Percentiles rank a stretch among this genome's conserved stretches.
phyloP scores from a whole-genome alignment of 2,113 vertebrate genomes.

The Otis tarda region DNA sequence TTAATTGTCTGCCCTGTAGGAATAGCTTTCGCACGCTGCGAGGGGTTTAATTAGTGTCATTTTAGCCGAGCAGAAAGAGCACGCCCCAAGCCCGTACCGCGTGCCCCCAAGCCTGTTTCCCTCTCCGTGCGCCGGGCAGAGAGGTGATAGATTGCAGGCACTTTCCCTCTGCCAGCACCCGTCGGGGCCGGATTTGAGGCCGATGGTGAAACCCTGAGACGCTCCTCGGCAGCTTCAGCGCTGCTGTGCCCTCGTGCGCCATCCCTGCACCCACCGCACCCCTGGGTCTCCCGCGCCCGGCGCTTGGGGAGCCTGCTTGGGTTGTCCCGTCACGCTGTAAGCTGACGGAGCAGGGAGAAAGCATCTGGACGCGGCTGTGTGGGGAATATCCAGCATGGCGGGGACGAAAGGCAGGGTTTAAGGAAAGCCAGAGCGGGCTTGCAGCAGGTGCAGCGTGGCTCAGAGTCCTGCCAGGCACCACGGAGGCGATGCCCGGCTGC shows the following conservation, averaged over 20 bases:
- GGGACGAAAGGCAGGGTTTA: neutral
- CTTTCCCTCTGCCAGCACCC: neutral
- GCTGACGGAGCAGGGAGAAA: neutral
- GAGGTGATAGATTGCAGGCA: conserved; percentile 25
- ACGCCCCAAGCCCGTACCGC: neutral
- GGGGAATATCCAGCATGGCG: neutral
- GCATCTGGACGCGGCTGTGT: fast-evolving
- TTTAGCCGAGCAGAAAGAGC: conserved; percentile 55
- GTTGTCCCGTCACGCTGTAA: neutral
- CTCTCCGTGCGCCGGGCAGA: neutral
- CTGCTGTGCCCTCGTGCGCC: neutral
- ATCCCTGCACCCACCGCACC: neutral
- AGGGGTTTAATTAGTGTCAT: conserved; percentile 64
- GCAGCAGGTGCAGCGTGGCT: neutral
- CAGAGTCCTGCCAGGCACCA: neutral
- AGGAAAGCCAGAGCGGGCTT: neutral
- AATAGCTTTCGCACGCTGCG: conserved; percentile 31
- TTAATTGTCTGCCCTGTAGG: conserved; percentile 60
- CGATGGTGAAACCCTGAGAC: neutral
- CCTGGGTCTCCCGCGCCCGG: neutral
- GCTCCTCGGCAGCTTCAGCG: neutral
- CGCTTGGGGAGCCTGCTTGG: neutral
- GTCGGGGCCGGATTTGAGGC: neutral
- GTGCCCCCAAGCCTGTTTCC: conserved; percentile 30
- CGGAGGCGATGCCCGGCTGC: fast-evolving